A percentile compares a stretch with the other conserved stretches of the same genome.
These are phyloP conservation scores for Cheilosia grossa DNA, from an alignment of 2,888 invertebrate species.

Conservation along the genomic window DNA sequence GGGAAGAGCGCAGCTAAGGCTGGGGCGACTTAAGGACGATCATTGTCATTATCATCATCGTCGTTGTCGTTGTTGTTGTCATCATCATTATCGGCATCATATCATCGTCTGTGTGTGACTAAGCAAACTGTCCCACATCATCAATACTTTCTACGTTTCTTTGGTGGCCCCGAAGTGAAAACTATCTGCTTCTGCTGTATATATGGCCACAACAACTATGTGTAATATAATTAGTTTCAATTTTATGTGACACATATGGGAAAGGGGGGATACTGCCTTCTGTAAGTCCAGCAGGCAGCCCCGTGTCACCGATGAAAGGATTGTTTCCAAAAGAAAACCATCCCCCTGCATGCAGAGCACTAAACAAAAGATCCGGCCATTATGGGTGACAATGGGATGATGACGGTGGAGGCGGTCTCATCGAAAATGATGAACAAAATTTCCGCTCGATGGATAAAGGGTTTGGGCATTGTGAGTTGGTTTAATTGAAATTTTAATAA, in stretches of 20 bases:
- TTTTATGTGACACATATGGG: slow-evolving; percentile 62
- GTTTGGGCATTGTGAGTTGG: slow-evolving; percentile 60
- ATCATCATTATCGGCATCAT: slow-evolving; percentile 20
- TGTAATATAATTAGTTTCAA: slow-evolving; percentile 75
- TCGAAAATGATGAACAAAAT: slow-evolving; percentile 68
- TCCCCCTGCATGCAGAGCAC: slow-evolving; percentile 7
- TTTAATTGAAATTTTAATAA: slow-evolving; percentile 74
- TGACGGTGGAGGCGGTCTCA: slow-evolving; percentile 37
- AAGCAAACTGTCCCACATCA: slow-evolving; percentile 63
- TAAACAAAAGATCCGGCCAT: slow-evolving; percentile 68
- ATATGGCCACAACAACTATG: slow-evolving; percentile 68
- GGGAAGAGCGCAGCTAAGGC: slow-evolving; percentile 16
- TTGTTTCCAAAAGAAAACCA: slow-evolving; percentile 42
- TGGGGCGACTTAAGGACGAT: slow-evolving; percentile 61
- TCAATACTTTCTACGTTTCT: slow-evolving; percentile 61
- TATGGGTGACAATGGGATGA: slow-evolving; percentile 68
- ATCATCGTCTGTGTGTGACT: slow-evolving; percentile 56
- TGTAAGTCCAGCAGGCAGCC: neutral
- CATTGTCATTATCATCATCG: slow-evolving; percentile 60
- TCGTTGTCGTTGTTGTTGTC: slow-evolving; percentile 7
- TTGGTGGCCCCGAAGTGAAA: slow-evolving; percentile 58
- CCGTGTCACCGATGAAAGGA: slow-evolving; percentile 41
- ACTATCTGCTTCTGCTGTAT: slow-evolving; percentile 55
- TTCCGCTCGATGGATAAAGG: slow-evolving; percentile 63
- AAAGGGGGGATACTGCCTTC: slow-evolving; percentile 14